These are phyloP conservation scores for Pseudopleuronectes americanus DNA, from an alignment of 2,797 vertebrate genomes.

Conservation along the genomic window DNA sequence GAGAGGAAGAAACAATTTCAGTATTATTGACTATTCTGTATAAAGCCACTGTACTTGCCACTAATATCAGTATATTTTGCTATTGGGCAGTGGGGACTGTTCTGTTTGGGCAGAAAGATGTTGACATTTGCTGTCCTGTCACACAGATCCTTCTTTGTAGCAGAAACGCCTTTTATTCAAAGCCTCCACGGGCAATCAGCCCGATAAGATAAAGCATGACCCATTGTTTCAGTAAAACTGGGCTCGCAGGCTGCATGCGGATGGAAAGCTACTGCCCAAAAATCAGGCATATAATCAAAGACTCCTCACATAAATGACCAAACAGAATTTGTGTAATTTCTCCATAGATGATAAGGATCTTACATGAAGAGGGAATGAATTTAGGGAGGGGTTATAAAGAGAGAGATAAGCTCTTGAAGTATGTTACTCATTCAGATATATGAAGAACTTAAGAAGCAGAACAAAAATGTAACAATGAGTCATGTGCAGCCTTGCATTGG, in stretches of 20 bases:
- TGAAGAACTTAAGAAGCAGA: too few species aligned
- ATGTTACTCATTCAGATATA: too few species aligned
- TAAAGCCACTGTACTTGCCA: neutral
- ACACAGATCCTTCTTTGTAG: constrained; percentile 77
- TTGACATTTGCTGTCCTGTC: constrained; percentile 63
- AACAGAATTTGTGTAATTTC: constrained; percentile 4
- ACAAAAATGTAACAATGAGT: neutral
- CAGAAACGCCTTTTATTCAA: constrained; percentile 71
- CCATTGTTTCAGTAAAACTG: constrained; percentile 74
- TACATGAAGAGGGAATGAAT: neutral
- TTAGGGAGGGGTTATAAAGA: too few species aligned
- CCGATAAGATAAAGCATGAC: constrained; percentile 75
- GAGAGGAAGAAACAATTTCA: constrained; percentile 23
- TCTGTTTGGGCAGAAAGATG: constrained; percentile 46
- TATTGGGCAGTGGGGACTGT: constrained; percentile 21
- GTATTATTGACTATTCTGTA: neutral
- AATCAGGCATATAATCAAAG: constrained; percentile 21
- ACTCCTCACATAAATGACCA: constrained; percentile 29
- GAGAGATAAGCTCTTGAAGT: too few species aligned
- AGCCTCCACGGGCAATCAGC: constrained; percentile 65
- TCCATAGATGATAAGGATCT: neutral
- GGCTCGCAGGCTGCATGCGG: constrained; percentile 48
- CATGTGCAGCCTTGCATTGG: neutral
- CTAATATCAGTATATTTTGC: constrained; percentile 12
- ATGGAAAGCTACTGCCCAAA: constrained; percentile 44